Base-by-base conservation (phyloP, 2,113 vertebrate species). In the Alouatta palliata region DNA sequence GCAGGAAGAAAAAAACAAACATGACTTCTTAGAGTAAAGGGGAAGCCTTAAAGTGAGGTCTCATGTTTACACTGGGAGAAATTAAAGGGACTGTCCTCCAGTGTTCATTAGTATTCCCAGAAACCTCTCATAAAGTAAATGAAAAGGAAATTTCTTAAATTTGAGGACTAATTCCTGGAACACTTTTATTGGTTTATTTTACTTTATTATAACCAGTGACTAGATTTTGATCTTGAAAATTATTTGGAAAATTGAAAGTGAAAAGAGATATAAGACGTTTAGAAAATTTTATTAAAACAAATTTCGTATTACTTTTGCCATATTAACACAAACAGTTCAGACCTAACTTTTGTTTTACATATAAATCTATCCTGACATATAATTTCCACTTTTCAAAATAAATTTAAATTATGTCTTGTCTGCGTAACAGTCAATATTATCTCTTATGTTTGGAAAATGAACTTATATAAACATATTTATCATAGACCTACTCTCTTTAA, bases 1-100 rank as follows among this genome's bases (percentile, higher is more conserved):
- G 77, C 86, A 97, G 96, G 92, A 97, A 95, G 37, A 37, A 95
- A 90, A 88, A 97, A 96, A 96, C 85, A 97, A 96, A 81, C 52
- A 82, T 52, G 47, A 12, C 37, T 96, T 97, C 47, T 81, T n/a
- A 88, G 85, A 96, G 54, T 49, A 90, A 91, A 96, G 47, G 21
- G 52, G n/a, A 93, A 94, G 25, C 11, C 47, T 30, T 8, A 71
- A 61, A 95, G n/a, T 43, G 40, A 79, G 8, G 9, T 52, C 27
- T 94, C 40, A 9, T 86, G 19, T n/a, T 84, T 95, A 66, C 49
- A 85, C 13, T 7, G 35, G 20, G 45, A 30, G 3, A 70, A 86
- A 80, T 87, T 56, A 76, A 96, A 75, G 66, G 23, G 75, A 76
- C 3, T 91, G 79, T 75, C 40, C 25, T 80, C 25, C 32, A 90